Evolutionary conservation across 2,113 vertebrate species (phyloP).

Genomic region (Chaetorhynchus papuensis): DNA sequence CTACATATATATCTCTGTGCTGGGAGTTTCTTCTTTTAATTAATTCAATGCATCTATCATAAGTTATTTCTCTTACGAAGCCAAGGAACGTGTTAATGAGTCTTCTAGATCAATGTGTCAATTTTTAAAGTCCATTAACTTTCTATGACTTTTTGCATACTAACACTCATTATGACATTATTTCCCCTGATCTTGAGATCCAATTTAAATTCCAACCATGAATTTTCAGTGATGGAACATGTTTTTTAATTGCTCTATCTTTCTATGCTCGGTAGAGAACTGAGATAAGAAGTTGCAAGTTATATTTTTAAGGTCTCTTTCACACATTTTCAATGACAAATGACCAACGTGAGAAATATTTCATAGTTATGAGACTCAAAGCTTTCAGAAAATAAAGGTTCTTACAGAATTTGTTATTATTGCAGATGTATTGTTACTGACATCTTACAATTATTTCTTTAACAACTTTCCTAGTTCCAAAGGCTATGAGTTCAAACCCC

Average conservation of each 20-base stretch:
- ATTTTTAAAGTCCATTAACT: conserved; percentile 59
- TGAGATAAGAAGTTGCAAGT: not conserved
- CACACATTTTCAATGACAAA: conserved; percentile 13
- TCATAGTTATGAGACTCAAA: not conserved
- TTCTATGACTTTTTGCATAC: conserved; percentile 42
- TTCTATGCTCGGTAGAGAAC: not conserved
- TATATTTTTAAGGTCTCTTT: conserved; percentile 11
- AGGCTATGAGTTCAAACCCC: not conserved
- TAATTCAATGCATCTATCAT: conserved; percentile 24
- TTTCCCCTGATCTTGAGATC: conserved; percentile 47
- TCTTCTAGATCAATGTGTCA: conserved; percentile 38
- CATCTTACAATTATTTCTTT: not conserved
- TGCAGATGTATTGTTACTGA: not conserved
- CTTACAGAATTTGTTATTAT: not conserved
- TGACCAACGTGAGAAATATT: not conserved
- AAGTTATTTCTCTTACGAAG: not conserved
- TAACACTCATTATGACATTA: conserved; percentile 45
- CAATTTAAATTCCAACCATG: conserved; percentile 54
- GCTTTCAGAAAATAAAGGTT: not conserved
- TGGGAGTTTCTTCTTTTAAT: conserved; percentile 19
- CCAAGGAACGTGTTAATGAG: conserved; percentile 35
- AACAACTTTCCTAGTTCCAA: not conserved
- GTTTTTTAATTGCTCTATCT: conserved; percentile 14
- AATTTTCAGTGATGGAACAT: not conserved
- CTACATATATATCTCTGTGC: not conserved